Evolutionary conservation across 2,888 invertebrate genomes (phyloP), one percentile per base, ranked within the genome.

Genomic region (Agonopterix subpropinquella): DNA sequence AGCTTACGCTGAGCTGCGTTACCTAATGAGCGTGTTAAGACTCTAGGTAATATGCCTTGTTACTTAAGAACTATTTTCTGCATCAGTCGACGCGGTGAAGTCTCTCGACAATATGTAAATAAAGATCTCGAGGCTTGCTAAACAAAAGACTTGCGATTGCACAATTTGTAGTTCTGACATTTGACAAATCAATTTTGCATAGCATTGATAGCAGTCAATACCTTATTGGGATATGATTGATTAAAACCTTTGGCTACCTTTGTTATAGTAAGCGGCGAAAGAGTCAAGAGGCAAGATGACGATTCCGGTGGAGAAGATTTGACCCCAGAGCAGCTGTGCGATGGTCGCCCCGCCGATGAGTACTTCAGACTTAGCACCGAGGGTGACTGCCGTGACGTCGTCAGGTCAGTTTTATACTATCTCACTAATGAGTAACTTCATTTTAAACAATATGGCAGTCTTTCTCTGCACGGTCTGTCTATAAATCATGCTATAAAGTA

Each of bases 311-410:
- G 90, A 50, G 88, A 86, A n/a, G 92, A 92, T 2, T 83, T 85
- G 51, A 92, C 84, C 58, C 89, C 96, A 3, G 96, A 97, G 67
- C 94, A 96, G 79, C 90, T 96, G 47, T 97, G 97, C 80, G 92
- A 94, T 59, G 94, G 95, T 69, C 91, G 97, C 64, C 95, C 96
- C 3, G 95, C 94, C 11, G 96, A 96, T 71, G 97, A 97, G 83
- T 97, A 96, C 89, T 97, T 97, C 91, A 92, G 97, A 59, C 89
- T 96, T 63, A 90, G 92, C 59, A 91, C 93, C 47, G 95, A 95
- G 28, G 93, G 94, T 56, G 97, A 97, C 84, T 97, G 97, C 84
- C 92, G 97, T 65, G 97, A 97, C 80, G 97, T 97, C 62, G 96
- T 97, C 72, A 96, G 97, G 95, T 53, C 36, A 47, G 50, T 36